Conservation (phyloP, 2,797 vertebrate species). For the Anguilla anguilla region DNA sequence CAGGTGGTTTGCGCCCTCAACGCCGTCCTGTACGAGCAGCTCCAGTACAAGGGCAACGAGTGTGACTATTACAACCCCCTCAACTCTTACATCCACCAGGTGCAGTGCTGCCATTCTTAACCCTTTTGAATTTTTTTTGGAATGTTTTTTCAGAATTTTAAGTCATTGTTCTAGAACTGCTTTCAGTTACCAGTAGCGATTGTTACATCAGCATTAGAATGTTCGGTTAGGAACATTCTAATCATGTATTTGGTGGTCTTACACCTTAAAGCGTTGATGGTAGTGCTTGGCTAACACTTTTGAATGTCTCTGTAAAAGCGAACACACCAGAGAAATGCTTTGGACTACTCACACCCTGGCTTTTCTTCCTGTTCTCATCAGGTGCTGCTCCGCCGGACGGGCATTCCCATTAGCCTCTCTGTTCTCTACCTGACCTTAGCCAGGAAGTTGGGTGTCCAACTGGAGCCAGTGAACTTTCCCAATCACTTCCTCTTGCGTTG, state of each 20-base stretch:
- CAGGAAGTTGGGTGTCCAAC: conserved; percentile 81
- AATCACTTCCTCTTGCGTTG: conserved; percentile 95
- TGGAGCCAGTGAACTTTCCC: conserved; percentile 96
- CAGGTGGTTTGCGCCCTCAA: conserved; percentile 90
- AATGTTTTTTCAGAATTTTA: background rate
- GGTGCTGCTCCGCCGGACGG: conserved; percentile 90
- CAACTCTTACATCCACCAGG: conserved; percentile 98
- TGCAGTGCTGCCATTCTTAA: conserved; percentile 45
- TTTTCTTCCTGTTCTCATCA: conserved; percentile 46
- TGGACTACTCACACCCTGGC: background rate
- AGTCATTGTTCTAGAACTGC: background rate
- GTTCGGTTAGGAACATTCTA: no score
- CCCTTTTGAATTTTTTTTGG: background rate
- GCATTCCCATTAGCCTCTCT: conserved; percentile 97
- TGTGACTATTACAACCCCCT: conserved; percentile 95
- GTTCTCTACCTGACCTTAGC: conserved; percentile 93
- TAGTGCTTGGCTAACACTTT: background rate
- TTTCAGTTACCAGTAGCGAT: background rate
- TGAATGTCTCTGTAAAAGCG: background rate
- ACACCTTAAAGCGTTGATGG: background rate
- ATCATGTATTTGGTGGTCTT: background rate
- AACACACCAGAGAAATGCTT: background rate
- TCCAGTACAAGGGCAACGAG: conserved; percentile 94
- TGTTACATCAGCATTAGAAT: background rate
- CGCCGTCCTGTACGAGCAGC: conserved; percentile 88